Evolutionary conservation across 2,888 invertebrate genomes (phyloP).

Genomic region (Lymantria dispar): DNA sequence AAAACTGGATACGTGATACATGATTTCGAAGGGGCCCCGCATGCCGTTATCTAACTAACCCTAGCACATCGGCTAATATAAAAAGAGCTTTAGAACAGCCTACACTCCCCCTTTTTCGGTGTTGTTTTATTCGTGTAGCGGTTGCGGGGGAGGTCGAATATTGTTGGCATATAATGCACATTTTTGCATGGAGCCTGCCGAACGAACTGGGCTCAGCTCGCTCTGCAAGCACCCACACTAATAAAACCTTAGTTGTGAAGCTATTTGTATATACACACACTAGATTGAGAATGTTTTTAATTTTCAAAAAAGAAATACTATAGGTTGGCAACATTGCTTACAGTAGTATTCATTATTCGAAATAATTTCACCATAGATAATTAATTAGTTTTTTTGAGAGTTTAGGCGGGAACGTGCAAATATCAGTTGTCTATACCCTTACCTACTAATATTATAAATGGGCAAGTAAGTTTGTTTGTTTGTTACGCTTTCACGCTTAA

Average conservation of each 20-base stretch:
- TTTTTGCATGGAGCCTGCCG: conserved; percentile 77
- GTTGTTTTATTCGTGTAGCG: conserved; percentile 47
- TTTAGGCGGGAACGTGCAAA: too few relatives aligned
- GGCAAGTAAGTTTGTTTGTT: too few relatives aligned
- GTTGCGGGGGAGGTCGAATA: conserved; percentile 56
- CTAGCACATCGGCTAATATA: conserved; percentile 50
- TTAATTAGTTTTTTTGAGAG: too few relatives aligned
- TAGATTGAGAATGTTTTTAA: conserved; percentile 19
- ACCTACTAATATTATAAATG: too few relatives aligned
- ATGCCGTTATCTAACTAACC: conserved; percentile 63
- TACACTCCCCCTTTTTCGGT: conserved; percentile 41
- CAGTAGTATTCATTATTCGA: background rate
- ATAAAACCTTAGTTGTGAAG: conserved; percentile 6
- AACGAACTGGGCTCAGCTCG: conserved; percentile 62
- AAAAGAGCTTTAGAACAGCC: conserved; percentile 55
- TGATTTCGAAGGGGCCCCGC: conserved; percentile 62
- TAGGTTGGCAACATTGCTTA: conserved; percentile 8
- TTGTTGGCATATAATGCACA: conserved; percentile 65
- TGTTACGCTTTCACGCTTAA: too few relatives aligned
- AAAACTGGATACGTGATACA: conserved; percentile 67
- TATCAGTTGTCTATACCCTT: too few relatives aligned
- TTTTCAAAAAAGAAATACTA: conserved; percentile 27
- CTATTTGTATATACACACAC: conserved; percentile 18
- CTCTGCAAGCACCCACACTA: conserved; percentile 61
- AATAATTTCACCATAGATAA: too few relatives aligned